Evolutionary conservation across 2,797 vertebrate species (phyloP).

Genomic region (Bovichtus diacanthus): DNA sequence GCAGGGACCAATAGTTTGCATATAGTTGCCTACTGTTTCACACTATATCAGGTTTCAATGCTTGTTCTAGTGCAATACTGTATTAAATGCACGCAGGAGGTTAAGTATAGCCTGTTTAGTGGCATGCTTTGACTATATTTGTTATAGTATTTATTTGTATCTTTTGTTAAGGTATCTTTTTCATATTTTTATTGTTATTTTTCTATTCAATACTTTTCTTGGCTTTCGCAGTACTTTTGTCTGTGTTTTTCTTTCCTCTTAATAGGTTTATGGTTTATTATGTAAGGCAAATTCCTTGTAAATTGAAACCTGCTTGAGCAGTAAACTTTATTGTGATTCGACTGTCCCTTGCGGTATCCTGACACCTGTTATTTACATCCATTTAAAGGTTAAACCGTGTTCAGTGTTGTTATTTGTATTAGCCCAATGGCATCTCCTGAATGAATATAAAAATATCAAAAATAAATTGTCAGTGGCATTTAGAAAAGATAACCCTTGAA

Average conservation of each 20-base stretch:
- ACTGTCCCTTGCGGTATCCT: neutral
- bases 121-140: neutral
- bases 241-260: no score
- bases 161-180: no score
- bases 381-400: neutral
- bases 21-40: neutral
- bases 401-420: neutral
- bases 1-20: neutral
- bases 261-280: no score
- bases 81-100: neutral
- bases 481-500: neutral
- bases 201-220: no score
- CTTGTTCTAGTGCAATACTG: neutral
- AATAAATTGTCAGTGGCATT: neutral
- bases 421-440: neutral
- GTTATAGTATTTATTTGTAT: no score
- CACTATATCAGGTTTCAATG: neutral
- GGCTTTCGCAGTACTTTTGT: no score
- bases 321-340: no score
- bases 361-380: neutral
- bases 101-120: neutral
- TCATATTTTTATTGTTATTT: no score
- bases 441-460: neutral
- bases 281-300: no score
- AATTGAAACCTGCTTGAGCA: no score